Conservation (phyloP, 2,797 vertebrate genomes). For the Sebastes baramenuke region DNA sequence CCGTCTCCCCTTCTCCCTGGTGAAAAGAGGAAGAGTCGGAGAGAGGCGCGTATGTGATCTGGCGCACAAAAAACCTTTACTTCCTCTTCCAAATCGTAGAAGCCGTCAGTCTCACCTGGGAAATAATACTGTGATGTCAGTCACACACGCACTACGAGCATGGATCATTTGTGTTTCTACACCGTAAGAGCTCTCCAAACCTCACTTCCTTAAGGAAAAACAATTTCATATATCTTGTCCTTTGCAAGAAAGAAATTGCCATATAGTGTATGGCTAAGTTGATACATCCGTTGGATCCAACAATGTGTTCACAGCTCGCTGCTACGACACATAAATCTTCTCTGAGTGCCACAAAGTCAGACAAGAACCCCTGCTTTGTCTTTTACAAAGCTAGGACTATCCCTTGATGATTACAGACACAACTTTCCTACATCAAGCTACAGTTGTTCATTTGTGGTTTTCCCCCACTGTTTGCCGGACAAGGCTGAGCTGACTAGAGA, state of each 20-base stretch:
- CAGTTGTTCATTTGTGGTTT: constrained; percentile 60
- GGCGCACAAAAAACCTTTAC: constrained; percentile 8
- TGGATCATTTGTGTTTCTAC: constrained; percentile 27
- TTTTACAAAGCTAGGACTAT: constrained; percentile 41
- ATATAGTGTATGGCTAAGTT: constrained; percentile 13
- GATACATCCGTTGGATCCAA: constrained; percentile 35
- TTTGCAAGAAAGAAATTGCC: constrained; percentile 34
- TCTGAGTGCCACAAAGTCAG: constrained; percentile 52
- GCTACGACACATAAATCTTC: constrained; percentile 57
- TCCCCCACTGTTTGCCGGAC: constrained; percentile 35
- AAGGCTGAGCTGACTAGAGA: constrained; percentile 59
- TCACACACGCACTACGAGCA: constrained; percentile 22
- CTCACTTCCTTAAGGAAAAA: constrained; percentile 29
- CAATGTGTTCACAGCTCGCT: constrained; percentile 37
- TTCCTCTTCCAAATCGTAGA: constrained; percentile 44
- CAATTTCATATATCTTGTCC: constrained; percentile 38
- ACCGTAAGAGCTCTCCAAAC: constrained; percentile 36
- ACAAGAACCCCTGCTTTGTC: constrained; percentile 41
- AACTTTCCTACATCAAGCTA: constrained; percentile 54
- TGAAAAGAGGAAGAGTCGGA: constrained; percentile 22
- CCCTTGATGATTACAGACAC: constrained; percentile 56
- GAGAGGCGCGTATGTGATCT: constrained; percentile 41
- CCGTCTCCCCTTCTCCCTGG: constrained; percentile 33
- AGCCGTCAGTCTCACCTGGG: constrained; percentile 56
- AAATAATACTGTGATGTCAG: constrained; percentile 62